phyloP scores from a whole-genome alignment of 2,113 vertebrate genomes.

The Sylvietta virens region DNA sequence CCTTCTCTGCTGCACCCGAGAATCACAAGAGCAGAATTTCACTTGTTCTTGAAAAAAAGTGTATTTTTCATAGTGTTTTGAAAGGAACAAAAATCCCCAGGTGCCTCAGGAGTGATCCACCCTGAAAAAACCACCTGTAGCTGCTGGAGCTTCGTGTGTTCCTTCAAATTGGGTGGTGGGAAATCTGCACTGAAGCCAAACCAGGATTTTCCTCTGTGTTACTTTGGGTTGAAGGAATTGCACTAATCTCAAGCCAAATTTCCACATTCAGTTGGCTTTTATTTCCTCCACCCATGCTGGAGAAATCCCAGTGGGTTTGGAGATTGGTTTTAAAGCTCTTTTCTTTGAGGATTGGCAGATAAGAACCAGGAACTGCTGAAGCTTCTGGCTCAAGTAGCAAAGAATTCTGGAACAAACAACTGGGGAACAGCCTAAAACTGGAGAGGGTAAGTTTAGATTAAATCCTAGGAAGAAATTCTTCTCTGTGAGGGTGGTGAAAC shows the following conservation, averaged over 20 bases:
- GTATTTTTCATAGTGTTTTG: neutral
- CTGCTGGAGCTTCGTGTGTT: neutral
- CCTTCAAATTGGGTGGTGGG: neutral
- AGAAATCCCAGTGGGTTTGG: neutral
- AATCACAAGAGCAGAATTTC: neutral
- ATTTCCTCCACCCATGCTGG: neutral
- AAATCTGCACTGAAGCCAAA: neutral
- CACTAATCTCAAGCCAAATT: neutral
- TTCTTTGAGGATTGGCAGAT: neutral
- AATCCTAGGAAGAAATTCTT: neutral
- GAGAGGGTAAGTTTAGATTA: neutral
- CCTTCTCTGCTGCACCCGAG: neutral
- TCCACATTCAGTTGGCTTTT: neutral
- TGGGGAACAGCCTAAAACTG: neutral
- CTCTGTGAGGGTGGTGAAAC: neutral
- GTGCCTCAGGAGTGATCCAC: neutral
- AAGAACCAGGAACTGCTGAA: neutral
- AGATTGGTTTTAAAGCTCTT: neutral
- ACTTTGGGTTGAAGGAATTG: neutral
- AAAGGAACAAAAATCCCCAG: constrained; percentile 4
- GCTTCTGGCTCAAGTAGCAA: neutral
- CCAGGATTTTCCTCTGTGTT: neutral
- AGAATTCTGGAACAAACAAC: neutral
- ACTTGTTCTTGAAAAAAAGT: neutral
- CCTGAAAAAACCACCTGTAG: neutral